Base-by-base conservation (phyloP, 1,140 invertebrate species). In the Drosophila sproati region DNA sequence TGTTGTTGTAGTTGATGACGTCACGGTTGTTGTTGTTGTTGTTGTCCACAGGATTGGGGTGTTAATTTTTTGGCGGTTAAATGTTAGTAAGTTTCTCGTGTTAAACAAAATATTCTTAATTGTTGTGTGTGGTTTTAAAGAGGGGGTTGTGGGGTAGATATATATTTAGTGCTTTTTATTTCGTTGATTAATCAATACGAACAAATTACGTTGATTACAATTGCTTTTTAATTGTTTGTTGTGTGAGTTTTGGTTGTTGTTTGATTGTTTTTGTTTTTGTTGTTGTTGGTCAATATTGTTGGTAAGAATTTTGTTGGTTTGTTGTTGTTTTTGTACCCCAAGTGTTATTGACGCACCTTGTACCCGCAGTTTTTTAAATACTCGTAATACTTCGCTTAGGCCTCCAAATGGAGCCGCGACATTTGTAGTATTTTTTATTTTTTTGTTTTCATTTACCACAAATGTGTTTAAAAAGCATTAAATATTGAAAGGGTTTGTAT, bases 161-260 rank as follows among this genome's bases (percentile, higher is more conserved):
- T 70, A 91, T 91, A 91, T 91, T 91, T 91, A 91, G 90, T 91
- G 90, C 90, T 91, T 91, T 91, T 91, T 91, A 89, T 77, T 91
- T 83, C 61, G 77, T 89, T 89, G 78, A 88, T 88, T 88, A 88
- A 88, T 89, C 73, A 89, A 80, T 89, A 91, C 70, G 61, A 3
- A 43, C n/a, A 74, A 72, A 82, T 86, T 91, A 77, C 75, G 68
- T 82, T 80, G 52, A 59, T 77, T 83, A 91, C 66, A 87, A 91
- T 88, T 72, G 82, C 52, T 81, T 79, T 88, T 91, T 91, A 91
- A 91, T 91, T 82, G 78, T 60, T 87, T 82, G 66, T 69, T 86
- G 76, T 47, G 80, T 79, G 54, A 68, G 81, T 80, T 82, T 78
- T 50, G 63, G 71, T 71, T 45, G 54, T 70, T 63, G 37, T 51